These are phyloP conservation scores for Bos javanicus DNA, from an alignment of 2,113 vertebrate species.

Conservation along the genomic window DNA sequence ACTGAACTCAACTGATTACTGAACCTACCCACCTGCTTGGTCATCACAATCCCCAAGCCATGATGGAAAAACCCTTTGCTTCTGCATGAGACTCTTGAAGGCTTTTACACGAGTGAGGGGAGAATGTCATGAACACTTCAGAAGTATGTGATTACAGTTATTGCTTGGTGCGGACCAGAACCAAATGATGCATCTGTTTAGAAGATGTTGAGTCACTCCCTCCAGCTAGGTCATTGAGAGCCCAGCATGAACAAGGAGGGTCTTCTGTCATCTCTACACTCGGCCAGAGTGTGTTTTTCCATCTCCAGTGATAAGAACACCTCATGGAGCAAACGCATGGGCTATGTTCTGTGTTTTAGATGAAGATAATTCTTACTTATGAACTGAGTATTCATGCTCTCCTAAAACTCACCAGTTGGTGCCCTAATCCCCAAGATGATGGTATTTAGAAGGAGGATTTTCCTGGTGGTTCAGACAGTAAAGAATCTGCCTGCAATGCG, in stretches of 20 bases:
- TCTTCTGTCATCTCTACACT: neutral
- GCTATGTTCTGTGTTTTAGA: neutral
- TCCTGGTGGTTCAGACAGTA: neutral
- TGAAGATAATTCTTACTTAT: neutral
- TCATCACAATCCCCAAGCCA: neutral
- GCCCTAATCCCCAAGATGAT: neutral
- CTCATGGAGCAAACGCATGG: too few species aligned
- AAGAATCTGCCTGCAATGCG: neutral
- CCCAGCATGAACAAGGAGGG: neutral
- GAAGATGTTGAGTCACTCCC: neutral
- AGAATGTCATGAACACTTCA: neutral
- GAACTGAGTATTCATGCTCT: neutral
- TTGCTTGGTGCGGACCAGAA: accelerated
- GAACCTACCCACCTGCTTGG: neutral
- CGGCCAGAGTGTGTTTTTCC: neutral
- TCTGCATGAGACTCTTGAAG: neutral
- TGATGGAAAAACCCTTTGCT: neutral
- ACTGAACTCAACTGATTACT: neutral
- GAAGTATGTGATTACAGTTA: neutral
- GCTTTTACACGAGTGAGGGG: neutral
- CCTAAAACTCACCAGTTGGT: neutral
- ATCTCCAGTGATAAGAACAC: neutral
- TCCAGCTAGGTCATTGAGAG: neutral
- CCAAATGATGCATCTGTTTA: neutral
- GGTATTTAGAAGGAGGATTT: neutral